Conservation (phyloP, 2,888 invertebrate species). For the Nomada goodeniana region DNA sequence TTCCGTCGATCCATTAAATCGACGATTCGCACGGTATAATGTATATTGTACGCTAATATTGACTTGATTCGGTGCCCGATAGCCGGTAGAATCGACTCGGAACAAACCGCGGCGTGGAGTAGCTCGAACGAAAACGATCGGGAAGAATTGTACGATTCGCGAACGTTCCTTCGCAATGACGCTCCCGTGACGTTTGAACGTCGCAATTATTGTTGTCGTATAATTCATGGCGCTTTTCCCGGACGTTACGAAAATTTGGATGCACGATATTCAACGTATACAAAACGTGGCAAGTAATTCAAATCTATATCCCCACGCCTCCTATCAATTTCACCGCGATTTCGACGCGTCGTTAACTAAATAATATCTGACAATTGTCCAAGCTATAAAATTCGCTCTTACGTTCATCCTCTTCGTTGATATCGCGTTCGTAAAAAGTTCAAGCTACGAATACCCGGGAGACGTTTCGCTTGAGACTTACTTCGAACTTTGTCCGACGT, state of each 20-base stretch:
- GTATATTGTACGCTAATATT: neutral
- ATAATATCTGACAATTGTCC: neutral
- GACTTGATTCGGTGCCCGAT: neutral
- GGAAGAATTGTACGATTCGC: too few species aligned
- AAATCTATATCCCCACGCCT: neutral
- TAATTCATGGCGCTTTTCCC: too few species aligned
- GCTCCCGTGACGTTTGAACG: neutral
- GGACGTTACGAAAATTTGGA: too few species aligned
- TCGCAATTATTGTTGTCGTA: neutral
- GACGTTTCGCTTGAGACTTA: slow-evolving; percentile 16
- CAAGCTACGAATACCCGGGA: slow-evolving; percentile 2
- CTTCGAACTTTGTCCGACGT: slow-evolving; percentile 1
- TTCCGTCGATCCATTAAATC: too few species aligned
- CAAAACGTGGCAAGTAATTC: neutral
- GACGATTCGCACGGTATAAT: neutral
- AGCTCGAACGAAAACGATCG: too few species aligned
- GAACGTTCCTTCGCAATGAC: neutral
- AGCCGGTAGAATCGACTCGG: neutral
- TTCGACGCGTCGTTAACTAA: neutral
- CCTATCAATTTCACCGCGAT: neutral
- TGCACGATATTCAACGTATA: neutral
- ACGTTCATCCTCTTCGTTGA: neutral
- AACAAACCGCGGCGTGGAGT: neutral
- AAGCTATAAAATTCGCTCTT: neutral
- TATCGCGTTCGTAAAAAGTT: slow-evolving; percentile 28